These are phyloP conservation scores for Pseudochaenichthys georgianus DNA, from an alignment of 2,797 vertebrate species.

Conservation along the genomic window DNA sequence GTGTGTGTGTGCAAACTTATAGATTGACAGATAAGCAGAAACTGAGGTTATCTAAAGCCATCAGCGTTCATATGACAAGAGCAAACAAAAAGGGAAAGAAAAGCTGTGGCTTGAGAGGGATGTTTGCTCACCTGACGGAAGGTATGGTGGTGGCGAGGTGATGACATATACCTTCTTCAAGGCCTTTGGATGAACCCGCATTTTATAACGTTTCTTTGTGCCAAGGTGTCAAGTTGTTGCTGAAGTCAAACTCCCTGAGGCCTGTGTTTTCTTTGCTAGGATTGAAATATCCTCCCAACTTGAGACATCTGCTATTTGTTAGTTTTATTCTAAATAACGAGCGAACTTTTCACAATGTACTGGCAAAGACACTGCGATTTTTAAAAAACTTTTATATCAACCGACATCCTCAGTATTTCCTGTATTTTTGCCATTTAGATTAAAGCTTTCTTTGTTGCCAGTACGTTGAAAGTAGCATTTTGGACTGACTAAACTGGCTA, in stretches of 20 bases:
- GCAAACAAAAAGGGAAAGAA: background rate
- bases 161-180: slow-evolving; percentile 45
- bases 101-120: background rate
- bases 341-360: too few relatives aligned
- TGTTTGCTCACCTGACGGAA: slow-evolving; percentile 58
- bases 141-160: slow-evolving; percentile 28
- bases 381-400: background rate
- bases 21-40: background rate
- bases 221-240: slow-evolving; percentile 28
- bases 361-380: too few relatives aligned
- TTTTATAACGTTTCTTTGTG: slow-evolving; percentile 37
- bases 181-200: slow-evolving; percentile 25
- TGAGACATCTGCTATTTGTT: too few relatives aligned
- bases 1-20: background rate
- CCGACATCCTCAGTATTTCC: background rate
- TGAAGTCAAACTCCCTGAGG: too few relatives aligned
- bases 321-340: too few relatives aligned
- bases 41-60: background rate
- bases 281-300: too few relatives aligned
- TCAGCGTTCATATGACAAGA: background rate
- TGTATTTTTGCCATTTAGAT: background rate
- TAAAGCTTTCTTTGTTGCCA: background rate
- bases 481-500: too few relatives aligned
- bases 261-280: too few relatives aligned
- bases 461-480: background rate